phyloP scores from a whole-genome alignment of 2,888 invertebrate species.

The Drosophila yooni region DNA sequence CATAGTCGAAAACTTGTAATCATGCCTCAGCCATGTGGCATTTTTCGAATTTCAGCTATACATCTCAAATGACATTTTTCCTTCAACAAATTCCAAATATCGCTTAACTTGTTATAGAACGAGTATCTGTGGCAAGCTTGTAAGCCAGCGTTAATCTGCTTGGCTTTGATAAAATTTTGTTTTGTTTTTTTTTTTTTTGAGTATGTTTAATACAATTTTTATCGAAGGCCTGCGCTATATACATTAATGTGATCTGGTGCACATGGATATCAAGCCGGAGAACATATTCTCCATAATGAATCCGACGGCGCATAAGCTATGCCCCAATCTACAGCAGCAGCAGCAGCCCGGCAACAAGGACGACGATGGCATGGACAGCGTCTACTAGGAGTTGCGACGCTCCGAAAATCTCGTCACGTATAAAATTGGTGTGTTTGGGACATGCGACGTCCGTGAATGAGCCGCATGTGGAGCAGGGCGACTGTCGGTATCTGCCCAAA shows the following conservation, averaged over 20 bases:
- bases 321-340: conserved; percentile 18
- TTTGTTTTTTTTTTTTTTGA: background rate
- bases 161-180: background rate
- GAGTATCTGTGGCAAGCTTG: background rate
- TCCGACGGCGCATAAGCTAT: conserved; percentile 75
- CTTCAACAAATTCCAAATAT: background rate
- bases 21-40: background rate
- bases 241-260: conserved; percentile 94
- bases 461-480: conserved; percentile 95
- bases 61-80: background rate
- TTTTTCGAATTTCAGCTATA: background rate
- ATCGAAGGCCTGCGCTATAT: conserved; percentile 93
- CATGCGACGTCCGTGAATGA: conserved; percentile 94
- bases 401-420: conserved; percentile 89
- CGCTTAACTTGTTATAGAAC: background rate
- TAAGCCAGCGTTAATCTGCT: background rate
- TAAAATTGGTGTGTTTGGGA: conserved; percentile 95
- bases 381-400: conserved; percentile 88
- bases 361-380: conserved; percentile 91
- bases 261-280: conserved; percentile 97
- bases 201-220: too few species aligned
- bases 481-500: conserved; percentile 94
- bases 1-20: background rate
- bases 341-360: conserved; percentile 82
- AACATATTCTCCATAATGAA: conserved; percentile 94